A percentile compares a stretch with the other conserved stretches of the same genome.
Evolutionary conservation across 2,113 vertebrate species (phyloP).

Genomic region (Grallaria varia): DNA sequence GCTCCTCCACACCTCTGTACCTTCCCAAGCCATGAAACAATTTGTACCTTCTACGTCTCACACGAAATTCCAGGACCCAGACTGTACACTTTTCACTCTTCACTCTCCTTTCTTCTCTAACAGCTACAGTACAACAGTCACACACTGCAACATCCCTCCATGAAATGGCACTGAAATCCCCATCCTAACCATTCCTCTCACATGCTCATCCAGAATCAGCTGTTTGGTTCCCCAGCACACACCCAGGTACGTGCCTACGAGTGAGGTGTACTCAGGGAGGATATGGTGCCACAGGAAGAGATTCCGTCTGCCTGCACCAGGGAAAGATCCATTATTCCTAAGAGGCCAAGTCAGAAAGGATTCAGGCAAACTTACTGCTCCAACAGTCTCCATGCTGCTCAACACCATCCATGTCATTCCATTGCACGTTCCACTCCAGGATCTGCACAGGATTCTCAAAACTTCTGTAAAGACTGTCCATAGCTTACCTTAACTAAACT

Average conservation of each 20-base stretch:
- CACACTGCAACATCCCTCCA: fast-evolving
- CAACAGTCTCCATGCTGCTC: background rate
- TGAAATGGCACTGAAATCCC: background rate
- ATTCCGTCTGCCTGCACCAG: background rate
- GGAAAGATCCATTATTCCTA: background rate
- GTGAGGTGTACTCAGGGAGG: background rate
- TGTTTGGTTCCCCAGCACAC: background rate
- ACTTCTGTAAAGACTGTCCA: background rate
- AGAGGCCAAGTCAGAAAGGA: background rate
- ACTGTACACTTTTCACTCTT: background rate
- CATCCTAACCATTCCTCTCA: constrained; percentile 6
- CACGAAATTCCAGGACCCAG: background rate
- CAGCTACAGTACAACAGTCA: background rate
- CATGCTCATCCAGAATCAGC: background rate
- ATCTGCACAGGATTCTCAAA: background rate
- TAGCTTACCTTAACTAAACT: background rate
- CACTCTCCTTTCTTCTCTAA: background rate
- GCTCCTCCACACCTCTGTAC: background rate
- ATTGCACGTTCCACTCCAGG: background rate
- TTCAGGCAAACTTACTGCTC: background rate
- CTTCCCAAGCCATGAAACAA: background rate
- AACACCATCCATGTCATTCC: background rate
- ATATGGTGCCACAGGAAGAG: background rate
- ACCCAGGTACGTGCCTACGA: background rate
- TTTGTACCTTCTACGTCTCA: background rate